These are phyloP conservation scores for Esox niger DNA, from an alignment of 2,113 vertebrate genomes.

Conservation along the genomic window DNA sequence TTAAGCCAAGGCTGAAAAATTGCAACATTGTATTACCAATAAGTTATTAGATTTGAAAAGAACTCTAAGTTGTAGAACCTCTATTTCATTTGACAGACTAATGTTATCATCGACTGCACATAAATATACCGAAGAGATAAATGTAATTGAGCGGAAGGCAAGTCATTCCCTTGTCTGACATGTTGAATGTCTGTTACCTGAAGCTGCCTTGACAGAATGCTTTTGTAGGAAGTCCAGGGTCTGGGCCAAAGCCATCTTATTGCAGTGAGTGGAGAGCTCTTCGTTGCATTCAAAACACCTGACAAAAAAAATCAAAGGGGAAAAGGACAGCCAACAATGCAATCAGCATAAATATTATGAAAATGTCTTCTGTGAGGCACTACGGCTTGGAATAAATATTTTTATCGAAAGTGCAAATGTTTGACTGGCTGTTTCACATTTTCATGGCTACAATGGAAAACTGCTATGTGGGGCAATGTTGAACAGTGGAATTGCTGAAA, in stretches of 20 bases:
- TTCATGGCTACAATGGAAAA: too few relatives aligned
- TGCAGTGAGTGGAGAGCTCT: constrained; percentile 91
- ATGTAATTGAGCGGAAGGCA: neutral
- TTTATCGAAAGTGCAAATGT: too few relatives aligned
- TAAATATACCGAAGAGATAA: neutral
- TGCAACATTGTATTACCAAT: too few relatives aligned
- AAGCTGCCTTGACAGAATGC: constrained; percentile 84
- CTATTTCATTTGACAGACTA: too few relatives aligned
- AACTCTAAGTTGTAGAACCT: neutral
- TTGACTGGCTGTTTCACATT: too few relatives aligned
- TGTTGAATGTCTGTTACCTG: constrained; percentile 76
- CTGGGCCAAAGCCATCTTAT: constrained; percentile 94
- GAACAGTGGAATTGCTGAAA: too few relatives aligned
- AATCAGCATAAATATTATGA: neutral
- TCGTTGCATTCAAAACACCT: constrained; percentile 98
- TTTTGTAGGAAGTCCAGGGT: constrained; percentile 95
- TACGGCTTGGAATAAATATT: neutral
- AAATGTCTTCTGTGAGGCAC: neutral
- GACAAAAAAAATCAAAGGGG: constrained; percentile 19
- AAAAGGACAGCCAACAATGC: neutral
- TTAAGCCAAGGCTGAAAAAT: too few relatives aligned
- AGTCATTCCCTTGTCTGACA: neutral
- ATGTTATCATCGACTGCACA: neutral
- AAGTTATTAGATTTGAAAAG: too few relatives aligned
- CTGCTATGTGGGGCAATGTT: too few relatives aligned